A percentile compares a stretch with the other conserved stretches of the same genome.
Evolutionary conservation across 2,113 vertebrate genomes (phyloP).

Genomic region (Callaeas wilsoni): DNA sequence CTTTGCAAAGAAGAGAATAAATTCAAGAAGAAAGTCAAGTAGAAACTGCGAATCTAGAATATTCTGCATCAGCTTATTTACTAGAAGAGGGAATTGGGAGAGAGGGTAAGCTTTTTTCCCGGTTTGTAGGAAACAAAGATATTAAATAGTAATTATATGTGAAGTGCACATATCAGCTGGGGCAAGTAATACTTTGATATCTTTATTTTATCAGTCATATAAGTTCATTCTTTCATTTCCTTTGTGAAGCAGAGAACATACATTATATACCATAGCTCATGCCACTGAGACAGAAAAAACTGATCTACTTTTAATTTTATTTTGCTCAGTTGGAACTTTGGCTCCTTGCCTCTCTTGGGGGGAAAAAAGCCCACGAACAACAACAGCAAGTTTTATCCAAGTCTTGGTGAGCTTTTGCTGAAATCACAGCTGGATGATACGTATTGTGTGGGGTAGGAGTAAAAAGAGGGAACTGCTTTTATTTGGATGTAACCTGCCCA

Average conservation of each 20-base stretch:
- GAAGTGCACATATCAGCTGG: constrained; percentile 21
- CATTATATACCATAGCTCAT: background rate
- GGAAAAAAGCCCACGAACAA: background rate
- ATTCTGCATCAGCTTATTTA: constrained; percentile 31
- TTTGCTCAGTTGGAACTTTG: constrained; percentile 33
- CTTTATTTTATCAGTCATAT: constrained; percentile 4
- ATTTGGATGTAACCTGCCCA: constrained; percentile 60
- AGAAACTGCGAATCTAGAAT: constrained; percentile 25
- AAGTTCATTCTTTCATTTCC: constrained; percentile 41
- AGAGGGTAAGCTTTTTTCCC: constrained; percentile 10
- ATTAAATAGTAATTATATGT: constrained; percentile 53
- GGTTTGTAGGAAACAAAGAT: constrained; percentile 34
- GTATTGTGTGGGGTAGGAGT: background rate
- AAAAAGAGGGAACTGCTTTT: constrained; percentile 63
- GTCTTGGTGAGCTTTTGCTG: constrained; percentile 55
- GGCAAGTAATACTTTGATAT: constrained; percentile 49
- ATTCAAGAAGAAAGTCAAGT: constrained; percentile 19
- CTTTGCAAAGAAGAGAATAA: constrained; percentile 18
- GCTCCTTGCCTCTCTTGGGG: constrained; percentile 1
- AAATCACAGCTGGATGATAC: constrained; percentile 66
- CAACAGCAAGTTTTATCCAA: constrained; percentile 42
- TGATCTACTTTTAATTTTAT: constrained; percentile 53
- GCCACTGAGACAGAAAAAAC: background rate
- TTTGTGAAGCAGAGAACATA: constrained; percentile 21
- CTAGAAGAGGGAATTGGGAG: constrained; percentile 36